phyloP scores from a whole-genome alignment of 2,113 vertebrate genomes.

The Proteles cristata region DNA sequence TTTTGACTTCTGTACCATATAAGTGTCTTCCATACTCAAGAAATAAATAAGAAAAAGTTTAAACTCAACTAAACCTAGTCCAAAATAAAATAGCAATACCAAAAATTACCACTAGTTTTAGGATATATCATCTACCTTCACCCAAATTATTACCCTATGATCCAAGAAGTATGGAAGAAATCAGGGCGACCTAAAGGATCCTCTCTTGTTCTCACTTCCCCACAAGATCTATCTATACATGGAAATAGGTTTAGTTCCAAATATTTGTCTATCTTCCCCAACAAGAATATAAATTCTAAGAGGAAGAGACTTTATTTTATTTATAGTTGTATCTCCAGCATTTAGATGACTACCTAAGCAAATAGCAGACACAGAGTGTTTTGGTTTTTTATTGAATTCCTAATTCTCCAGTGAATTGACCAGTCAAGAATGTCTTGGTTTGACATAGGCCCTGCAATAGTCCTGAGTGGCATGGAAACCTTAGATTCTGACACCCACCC shows the following conservation, averaged over 20 bases:
- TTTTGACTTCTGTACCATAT: neutral
- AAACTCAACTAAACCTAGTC: neutral
- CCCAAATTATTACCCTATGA: neutral
- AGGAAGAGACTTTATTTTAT: neutral
- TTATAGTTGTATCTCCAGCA: neutral
- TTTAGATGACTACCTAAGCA: neutral
- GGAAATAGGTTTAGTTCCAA: neutral
- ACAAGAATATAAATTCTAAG: neutral
- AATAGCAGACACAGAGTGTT: neutral
- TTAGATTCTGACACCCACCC: neutral
- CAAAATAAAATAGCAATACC: neutral
- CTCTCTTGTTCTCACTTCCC: neutral
- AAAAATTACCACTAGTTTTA: neutral
- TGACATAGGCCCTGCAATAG: neutral
- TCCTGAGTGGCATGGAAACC: neutral
- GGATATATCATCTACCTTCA: neutral
- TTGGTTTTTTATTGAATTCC: neutral
- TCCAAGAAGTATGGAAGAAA: neutral
- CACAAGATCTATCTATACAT: neutral
- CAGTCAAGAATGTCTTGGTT: neutral
- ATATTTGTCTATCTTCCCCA: neutral
- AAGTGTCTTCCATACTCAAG: neutral
- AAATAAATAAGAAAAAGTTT: constrained; percentile 21
- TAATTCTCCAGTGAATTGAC: neutral
- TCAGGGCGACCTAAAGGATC: neutral